Evolutionary conservation across 2,888 invertebrate genomes (phyloP), one percentile per base, ranked within the genome.

Genomic region (Neria commutata): DNA sequence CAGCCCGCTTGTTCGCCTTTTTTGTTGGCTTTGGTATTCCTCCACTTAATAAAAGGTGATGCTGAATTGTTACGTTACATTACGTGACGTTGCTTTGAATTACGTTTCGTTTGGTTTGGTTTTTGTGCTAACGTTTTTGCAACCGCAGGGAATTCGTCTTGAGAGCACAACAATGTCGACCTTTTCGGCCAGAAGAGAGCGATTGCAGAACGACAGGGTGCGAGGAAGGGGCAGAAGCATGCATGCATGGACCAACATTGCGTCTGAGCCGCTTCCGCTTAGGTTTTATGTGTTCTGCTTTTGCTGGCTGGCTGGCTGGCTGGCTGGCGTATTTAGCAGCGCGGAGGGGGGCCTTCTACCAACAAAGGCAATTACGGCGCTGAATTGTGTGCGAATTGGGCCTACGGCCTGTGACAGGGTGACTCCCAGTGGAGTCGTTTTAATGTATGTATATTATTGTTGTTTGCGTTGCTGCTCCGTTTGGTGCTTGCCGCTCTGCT

Each of bases 21-120:
- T 6, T 19, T 42, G 42, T 42, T 42, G 42, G 19, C 42, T 42
- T 42, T 42, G 17, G 42, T 42, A 42, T 42, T 42, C n/a, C n/a
- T n/a, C 21, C 42, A 42, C 42, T 42, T 42, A 42, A 42, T 42
- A 42, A 42, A n/a, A 42, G 42, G 42, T 42, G 42, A 42, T 42
- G 42, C 42, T 42, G 14, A 42, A 42, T 42, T 42, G 42, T 42
- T 19, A 21, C 42, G 42, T 42, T 42, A 42, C 42, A 21, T 42
- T 42, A 21, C 42, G 37, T 37, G n/a, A 37, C 37, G 8, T n/a
- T 37, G 37, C 29, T 37, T n/a, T 37, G 37, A n/a, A 4, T 37
- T n/a, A 8, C n/a, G n/a, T n/a, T n/a, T 37, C n/a, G 14, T 37
- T n/a, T 37, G 37, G 6, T 8, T 8, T 4, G n/a, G 4, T 42